A percentile compares a stretch with the other conserved stretches of the same genome.
phyloP scores from a whole-genome alignment of 35 echinoderm and acorn worm genomes.

The Apostichopus parvimensis region DNA sequence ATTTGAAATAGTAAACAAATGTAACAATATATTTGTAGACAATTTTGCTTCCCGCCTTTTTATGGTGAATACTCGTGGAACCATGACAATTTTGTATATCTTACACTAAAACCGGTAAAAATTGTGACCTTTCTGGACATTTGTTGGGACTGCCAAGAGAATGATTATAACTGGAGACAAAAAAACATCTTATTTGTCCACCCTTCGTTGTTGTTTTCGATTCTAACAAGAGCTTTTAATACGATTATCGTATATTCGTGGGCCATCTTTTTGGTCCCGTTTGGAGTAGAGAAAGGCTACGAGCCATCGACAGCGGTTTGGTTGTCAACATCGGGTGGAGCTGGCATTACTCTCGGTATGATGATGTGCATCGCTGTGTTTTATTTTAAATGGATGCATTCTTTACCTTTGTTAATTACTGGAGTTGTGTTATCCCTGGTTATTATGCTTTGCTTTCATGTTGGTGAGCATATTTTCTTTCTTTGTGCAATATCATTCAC shows the following conservation, averaged over 20 bases:
- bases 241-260: neutral
- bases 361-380: neutral
- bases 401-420: neutral
- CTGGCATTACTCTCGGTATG: neutral
- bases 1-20: no score
- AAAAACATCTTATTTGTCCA: neutral
- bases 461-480: neutral
- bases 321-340: slow-evolving; percentile 9
- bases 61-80: no score
- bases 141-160: no score
- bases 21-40: no score
- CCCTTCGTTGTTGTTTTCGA: neutral
- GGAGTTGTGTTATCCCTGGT: neutral
- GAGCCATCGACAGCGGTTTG: neutral
- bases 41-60: no score
- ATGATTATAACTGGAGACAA: neutral
- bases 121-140: no score
- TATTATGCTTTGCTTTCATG: neutral
- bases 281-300: neutral
- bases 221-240: neutral
- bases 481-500: neutral
- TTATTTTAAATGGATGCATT: slow-evolving; percentile 6
- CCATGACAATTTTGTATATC: no score
- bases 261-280: slow-evolving; percentile 3
- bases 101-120: no score